Percentiles rank a stretch among this genome's conserved stretches.
These are phyloP conservation scores for Varecia variegata DNA, from an alignment of 2,797 vertebrate species.

Conservation along the genomic window DNA sequence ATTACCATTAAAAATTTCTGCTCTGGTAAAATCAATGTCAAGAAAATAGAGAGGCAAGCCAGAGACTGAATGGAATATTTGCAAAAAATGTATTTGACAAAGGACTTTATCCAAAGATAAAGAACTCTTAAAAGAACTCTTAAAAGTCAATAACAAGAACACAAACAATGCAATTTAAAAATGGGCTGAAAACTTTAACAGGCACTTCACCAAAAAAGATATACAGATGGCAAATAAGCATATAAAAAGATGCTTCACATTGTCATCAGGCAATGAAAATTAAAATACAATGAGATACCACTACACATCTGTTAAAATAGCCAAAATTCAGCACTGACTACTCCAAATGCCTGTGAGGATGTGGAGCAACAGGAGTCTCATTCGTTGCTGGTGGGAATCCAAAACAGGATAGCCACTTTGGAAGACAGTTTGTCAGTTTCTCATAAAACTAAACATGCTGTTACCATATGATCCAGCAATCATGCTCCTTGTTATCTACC, in stretches of 20 bases:
- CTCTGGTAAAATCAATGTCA: not conserved
- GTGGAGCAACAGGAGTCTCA: not conserved
- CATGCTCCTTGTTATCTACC: not conserved
- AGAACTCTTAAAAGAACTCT: no score
- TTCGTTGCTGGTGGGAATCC: not conserved
- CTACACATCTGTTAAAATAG: not conserved
- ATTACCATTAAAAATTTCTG: not conserved
- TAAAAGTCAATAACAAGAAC: not conserved
- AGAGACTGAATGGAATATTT: not conserved
- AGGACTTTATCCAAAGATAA: not conserved
- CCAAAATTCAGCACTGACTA: not conserved
- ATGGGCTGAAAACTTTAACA: not conserved
- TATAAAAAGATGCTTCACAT: not conserved
- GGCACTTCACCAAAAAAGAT: not conserved
- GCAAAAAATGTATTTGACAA: not conserved
- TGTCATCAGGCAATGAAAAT: not conserved
- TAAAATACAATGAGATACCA: not conserved
- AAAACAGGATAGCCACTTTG: not conserved
- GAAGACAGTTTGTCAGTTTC: not conserved
- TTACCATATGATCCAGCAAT: not conserved
- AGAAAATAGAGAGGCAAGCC: not conserved
- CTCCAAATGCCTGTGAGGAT: not conserved
- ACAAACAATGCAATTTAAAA: not conserved
- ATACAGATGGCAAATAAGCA: not conserved
- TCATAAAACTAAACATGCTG: not conserved